Base-by-base conservation (phyloP, 2,797 vertebrate species). In the Yasuhikotakia modesta region DNA sequence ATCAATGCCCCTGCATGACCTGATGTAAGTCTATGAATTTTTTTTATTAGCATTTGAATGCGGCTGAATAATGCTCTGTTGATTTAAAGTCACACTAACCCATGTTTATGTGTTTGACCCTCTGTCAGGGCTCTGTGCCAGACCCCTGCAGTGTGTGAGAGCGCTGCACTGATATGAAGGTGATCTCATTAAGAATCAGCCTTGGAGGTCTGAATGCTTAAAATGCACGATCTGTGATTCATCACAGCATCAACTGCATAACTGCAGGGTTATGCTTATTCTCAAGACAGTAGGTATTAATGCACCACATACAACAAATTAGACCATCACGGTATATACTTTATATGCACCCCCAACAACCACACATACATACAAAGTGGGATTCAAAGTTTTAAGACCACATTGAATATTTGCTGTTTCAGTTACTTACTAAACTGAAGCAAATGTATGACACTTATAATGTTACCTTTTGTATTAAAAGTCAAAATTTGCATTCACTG, bases 41-140 rank as follows among this genome's bases (percentile, higher is more conserved):
- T 55, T 45, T 55, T 55, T 19, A 16, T 27, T 58, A 13, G 6
- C 7, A 16, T 30, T 60, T 60, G 22, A 57, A 22, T 57, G 21
- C 21, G 27, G 27, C 27, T 27, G 27, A 27, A 27, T 27, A 27
- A 27, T 2, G 27, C 4, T 27, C 27, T 2, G 6, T 72, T 77
- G 73, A 63, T 68, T 79, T 79, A 19, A 3, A 39, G 30, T 35
- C 19, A n/a, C n/a, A n/a, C 22, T 60, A 22, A 76, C 52, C 39
- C 14, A 60, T 6, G 43, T 46, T 60, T 68, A 76, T 76, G 73
- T 48, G 17, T 66, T 12, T 55, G 73, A 67, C 64, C 63, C 35
- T 27, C 67, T 58, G 52, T 60, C 53, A 58, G 39, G 57, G 24
- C 66, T 32, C 32, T 13, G 35, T n/a, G 72, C 32, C 61, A 65